Conservation (phyloP, 2,797 vertebrate species). For the Malacoctenus gilli region DNA sequence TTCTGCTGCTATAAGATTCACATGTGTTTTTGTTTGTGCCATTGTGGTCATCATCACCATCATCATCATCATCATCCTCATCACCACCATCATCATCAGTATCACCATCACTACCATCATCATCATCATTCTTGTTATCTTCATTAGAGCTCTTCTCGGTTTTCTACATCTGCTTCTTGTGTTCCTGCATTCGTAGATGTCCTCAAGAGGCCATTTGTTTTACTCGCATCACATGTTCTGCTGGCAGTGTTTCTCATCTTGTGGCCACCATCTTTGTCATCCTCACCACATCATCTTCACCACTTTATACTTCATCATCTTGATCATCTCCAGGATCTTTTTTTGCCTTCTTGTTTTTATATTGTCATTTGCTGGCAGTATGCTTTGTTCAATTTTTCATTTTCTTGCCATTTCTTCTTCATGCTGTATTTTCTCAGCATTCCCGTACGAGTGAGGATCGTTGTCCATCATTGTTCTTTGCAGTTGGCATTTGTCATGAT, state of each 20-base stretch:
- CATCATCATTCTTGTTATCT: constrained; percentile 9
- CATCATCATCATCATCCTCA: background rate
- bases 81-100: constrained; percentile 7
- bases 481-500: constrained; percentile 39
- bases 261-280: constrained; percentile 12
- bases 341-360: background rate
- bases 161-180: constrained; percentile 1
- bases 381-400: background rate
- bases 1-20: constrained; percentile 20
- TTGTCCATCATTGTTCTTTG: constrained; percentile 18
- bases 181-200: constrained; percentile 22
- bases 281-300: constrained; percentile 18
- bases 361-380: constrained; percentile 16
- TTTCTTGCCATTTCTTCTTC: constrained; percentile 10
- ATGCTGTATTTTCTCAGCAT: constrained; percentile 9
- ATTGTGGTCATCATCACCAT: too few species aligned
- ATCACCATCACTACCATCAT: background rate
- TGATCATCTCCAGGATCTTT: constrained; percentile 15
- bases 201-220: constrained; percentile 23
- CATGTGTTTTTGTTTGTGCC: constrained; percentile 15
- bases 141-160: too few species aligned
- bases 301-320: constrained; percentile 4
- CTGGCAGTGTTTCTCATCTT: too few species aligned
- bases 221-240: constrained; percentile 10
- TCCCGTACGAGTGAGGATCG: constrained; percentile 4